phyloP scores from a whole-genome alignment of 2,113 vertebrate species.

The Oenanthe melanoleuca region DNA sequence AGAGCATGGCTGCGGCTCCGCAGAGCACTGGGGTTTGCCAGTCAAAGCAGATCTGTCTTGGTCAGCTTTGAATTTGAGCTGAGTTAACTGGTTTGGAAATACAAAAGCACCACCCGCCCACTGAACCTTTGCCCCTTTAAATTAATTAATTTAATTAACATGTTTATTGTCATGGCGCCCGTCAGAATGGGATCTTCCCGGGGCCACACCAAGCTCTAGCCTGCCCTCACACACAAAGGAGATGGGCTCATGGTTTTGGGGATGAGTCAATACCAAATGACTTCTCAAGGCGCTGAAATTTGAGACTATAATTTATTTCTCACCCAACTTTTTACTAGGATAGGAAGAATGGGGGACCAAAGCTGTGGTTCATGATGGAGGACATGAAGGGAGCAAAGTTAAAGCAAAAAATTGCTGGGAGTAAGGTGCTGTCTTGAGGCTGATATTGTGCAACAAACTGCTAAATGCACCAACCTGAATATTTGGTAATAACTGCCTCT shows the following conservation, averaged over 20 bases:
- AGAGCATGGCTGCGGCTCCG: background rate
- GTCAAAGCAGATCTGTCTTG: conserved; percentile 67
- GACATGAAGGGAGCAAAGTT: background rate
- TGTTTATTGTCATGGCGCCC: conserved; percentile 56
- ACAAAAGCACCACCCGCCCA: conserved; percentile 68
- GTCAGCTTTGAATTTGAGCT: conserved; percentile 61
- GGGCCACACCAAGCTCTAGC: conserved; percentile 30
- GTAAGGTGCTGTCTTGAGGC: background rate
- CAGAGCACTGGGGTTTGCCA: background rate
- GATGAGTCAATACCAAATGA: background rate
- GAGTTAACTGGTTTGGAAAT: conserved; percentile 65
- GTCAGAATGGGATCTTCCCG: conserved; percentile 44
- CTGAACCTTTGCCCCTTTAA: conserved; percentile 72
- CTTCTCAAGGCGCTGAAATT: background rate
- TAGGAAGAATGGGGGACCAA: background rate
- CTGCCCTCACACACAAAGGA: conserved; percentile 27
- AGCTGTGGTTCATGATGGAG: background rate
- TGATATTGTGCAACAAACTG: background rate
- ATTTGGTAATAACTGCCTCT: background rate
- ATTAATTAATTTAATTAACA: conserved; percentile 73
- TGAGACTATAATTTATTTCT: background rate
- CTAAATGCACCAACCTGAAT: background rate
- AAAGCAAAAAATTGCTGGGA: background rate
- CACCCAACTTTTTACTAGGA: background rate
- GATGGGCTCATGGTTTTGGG: background rate